Evolutionary conservation across 2,888 invertebrate genomes (phyloP).

Genomic region (Scaptomyza tumidula): DNA sequence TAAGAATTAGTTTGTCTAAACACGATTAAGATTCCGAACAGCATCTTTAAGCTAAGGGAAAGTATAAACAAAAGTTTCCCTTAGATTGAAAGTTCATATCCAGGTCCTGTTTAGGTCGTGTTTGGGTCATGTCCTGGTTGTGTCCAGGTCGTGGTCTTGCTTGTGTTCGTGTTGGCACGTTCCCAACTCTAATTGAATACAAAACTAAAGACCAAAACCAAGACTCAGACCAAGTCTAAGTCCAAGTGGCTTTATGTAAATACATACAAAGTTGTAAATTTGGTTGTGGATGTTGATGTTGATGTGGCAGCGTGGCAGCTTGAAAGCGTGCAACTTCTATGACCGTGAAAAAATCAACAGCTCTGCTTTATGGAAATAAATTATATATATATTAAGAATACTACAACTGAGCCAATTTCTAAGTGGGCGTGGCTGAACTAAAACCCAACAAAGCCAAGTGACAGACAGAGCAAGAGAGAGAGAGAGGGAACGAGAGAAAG

Average conservation of each 20-base stretch:
- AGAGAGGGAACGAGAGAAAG: not conserved
- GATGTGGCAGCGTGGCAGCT: slow-evolving; percentile 20
- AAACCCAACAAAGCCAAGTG: slow-evolving; percentile 1
- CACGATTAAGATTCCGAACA: too few species aligned
- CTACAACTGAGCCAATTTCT: slow-evolving; percentile 27
- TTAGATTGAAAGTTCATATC: not conserved
- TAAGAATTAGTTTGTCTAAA: not conserved
- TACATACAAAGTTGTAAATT: slow-evolving; percentile 3
- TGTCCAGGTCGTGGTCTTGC: too few species aligned
- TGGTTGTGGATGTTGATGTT: slow-evolving; percentile 9
- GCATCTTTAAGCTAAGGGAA: not conserved
- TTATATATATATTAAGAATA: not conserved
- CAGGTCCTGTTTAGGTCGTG: not conserved
- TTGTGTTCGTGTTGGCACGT: slow-evolving; percentile 6
- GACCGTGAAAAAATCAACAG: slow-evolving; percentile 65
- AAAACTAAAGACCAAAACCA: slow-evolving; percentile 1
- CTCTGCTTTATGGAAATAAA: slow-evolving; percentile 42
- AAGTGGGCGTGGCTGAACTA: slow-evolving; percentile 15
- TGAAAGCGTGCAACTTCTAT: slow-evolving; percentile 60
- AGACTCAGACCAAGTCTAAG: slow-evolving; percentile 13
- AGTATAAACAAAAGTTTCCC: not conserved
- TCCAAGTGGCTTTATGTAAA: slow-evolving; percentile 13
- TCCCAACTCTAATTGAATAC: slow-evolving; percentile 5
- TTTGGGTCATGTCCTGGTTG: too few species aligned
- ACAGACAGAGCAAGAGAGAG: not conserved